A percentile compares a stretch with the other conserved stretches of the same genome.
Conservation (phyloP, 2,888 invertebrate genomes). For the Hedychridium roseum region DNA sequence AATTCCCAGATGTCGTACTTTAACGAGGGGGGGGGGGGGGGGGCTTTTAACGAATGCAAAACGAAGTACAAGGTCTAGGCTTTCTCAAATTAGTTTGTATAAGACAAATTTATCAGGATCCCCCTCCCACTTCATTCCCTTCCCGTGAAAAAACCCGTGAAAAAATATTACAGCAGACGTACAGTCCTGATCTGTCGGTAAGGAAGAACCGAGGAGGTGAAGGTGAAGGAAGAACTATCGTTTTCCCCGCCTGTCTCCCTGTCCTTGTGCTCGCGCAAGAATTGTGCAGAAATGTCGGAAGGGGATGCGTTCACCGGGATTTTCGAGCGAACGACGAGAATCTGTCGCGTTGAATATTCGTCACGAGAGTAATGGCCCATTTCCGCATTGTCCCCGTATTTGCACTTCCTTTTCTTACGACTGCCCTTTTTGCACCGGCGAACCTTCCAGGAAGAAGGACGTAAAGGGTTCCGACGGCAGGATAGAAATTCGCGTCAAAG, state of each 20-base stretch:
- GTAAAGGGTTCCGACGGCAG: too few species aligned
- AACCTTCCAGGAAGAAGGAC: too few species aligned
- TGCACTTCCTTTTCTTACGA: neutral
- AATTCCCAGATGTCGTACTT: neutral
- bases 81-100: constrained; percentile 42
- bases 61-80: constrained; percentile 22
- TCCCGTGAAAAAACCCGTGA: too few species aligned
- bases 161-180: constrained; percentile 42
- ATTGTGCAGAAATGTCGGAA: constrained; percentile 4
- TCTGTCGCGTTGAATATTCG: constrained; percentile 40
- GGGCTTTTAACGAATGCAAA: neutral
- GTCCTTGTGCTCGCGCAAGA: too few species aligned
- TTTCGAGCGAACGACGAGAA: constrained; percentile 34
- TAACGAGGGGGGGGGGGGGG: neutral
- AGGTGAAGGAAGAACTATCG: neutral
- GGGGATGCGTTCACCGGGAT: constrained; percentile 30
- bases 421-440: too few species aligned
- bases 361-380: constrained; percentile 40
- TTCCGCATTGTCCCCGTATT: constrained; percentile 29
- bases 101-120: constrained; percentile 41
- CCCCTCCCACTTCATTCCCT: too few species aligned
- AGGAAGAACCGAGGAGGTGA: constrained; percentile 5
- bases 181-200: constrained; percentile 28
- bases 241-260: too few species aligned
- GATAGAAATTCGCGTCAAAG: too few species aligned